Percentiles rank a stretch among this genome's conserved stretches.
phyloP scores from a whole-genome alignment of 2,797 vertebrate genomes.

The Hypotaenidia okinawae region DNA sequence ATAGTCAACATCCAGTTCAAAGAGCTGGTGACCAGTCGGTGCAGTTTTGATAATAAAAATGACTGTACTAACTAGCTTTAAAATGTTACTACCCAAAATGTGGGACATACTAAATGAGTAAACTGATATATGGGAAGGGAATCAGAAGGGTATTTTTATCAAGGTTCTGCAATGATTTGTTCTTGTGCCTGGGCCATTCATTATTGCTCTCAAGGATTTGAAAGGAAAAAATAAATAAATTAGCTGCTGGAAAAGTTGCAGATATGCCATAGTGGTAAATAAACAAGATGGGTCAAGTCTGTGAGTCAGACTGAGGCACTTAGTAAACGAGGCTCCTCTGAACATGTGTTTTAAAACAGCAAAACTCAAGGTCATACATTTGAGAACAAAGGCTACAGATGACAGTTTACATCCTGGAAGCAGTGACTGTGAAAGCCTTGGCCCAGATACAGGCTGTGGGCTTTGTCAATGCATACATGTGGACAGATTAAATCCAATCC shows the following conservation, averaged over 20 bases:
- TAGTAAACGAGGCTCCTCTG: neutral
- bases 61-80: neutral
- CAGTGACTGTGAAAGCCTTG: constrained; percentile 1
- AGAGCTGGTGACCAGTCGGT: neutral
- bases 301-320: neutral
- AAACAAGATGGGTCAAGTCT: neutral
- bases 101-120: neutral
- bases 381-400: neutral
- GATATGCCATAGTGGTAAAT: neutral
- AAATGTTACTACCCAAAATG: neutral
- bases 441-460: neutral
- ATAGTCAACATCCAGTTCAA: neutral
- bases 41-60: neutral
- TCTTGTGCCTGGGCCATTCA: neutral
- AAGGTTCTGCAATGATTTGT: neutral
- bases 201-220: neutral
- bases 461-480: neutral
- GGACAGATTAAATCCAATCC: neutral
- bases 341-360: constrained; percentile 8
- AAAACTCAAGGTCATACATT: neutral
- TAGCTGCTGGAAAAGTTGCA: neutral
- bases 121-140: neutral
- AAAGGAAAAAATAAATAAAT: constrained; percentile 1
- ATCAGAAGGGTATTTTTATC: neutral
- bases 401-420: constrained; percentile 2